Percentiles rank a stretch among this genome's conserved stretches.
Evolutionary conservation across 2,888 invertebrate species (phyloP).

Genomic region (Drosophila longiperda): DNA sequence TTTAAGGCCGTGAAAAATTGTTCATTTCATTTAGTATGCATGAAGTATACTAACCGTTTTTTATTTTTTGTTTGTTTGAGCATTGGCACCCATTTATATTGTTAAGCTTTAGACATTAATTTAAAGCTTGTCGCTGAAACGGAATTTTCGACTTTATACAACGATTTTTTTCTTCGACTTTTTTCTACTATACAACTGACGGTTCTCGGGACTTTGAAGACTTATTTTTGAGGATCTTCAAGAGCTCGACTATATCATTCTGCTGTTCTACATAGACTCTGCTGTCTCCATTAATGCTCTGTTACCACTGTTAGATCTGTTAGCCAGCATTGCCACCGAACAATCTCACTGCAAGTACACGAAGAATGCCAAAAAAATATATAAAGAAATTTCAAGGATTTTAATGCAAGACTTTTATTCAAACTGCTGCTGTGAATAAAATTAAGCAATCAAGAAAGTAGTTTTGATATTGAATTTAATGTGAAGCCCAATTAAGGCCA

Average conservation of each 20-base stretch:
- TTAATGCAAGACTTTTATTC: constrained; percentile 37
- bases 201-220: too few relatives aligned
- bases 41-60: neutral
- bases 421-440: constrained; percentile 35
- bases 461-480: constrained; percentile 24
- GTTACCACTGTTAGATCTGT: too few relatives aligned
- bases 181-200: too few relatives aligned
- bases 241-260: too few relatives aligned
- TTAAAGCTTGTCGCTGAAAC: constrained; percentile 41
- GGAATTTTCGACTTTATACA: too few relatives aligned
- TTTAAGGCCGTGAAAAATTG: constrained; percentile 57
- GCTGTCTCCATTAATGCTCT: too few relatives aligned
- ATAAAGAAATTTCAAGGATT: constrained; percentile 16
- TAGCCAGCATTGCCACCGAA: too few relatives aligned
- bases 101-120: constrained; percentile 63
- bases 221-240: too few relatives aligned
- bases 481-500: constrained; percentile 6
- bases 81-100: constrained; percentile 51
- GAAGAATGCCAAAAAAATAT: neutral
- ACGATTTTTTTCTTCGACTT: too few relatives aligned
- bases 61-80: constrained; percentile 11
- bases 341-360: too few relatives aligned
- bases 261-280: too few relatives aligned
- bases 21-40: constrained; percentile 13
- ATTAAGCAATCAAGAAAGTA: constrained; percentile 60